phyloP scores from a whole-genome alignment of 2,797 vertebrate genomes.

The Jordanella pulchra region DNA sequence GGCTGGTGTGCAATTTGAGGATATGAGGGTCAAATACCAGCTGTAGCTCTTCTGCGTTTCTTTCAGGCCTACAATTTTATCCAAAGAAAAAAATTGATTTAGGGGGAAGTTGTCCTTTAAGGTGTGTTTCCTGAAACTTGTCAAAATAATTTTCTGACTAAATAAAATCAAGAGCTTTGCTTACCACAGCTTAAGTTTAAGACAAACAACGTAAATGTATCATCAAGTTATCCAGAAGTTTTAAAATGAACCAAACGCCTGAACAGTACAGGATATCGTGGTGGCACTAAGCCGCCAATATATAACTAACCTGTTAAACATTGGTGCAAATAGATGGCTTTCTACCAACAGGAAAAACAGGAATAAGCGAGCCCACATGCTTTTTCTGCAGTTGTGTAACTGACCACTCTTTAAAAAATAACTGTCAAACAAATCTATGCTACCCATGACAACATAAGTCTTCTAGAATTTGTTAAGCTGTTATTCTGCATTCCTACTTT shows the following conservation, averaged over 20 bases:
- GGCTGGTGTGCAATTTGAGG: not conserved
- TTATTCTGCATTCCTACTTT: not conserved
- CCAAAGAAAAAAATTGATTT: no score
- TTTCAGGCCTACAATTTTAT: not conserved
- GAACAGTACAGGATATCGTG: no score
- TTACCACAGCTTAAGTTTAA: not conserved
- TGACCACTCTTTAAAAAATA: not conserved
- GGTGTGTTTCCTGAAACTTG: not conserved
- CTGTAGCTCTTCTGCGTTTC: not conserved
- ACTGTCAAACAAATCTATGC: not conserved
- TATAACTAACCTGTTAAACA: not conserved
- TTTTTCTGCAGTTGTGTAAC: not conserved
- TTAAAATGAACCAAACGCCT: no score
- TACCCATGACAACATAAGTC: not conserved
- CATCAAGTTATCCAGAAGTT: not conserved
- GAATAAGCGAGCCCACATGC: not conserved
- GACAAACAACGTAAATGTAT: not conserved
- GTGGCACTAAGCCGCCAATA: no score
- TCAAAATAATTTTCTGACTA: not conserved
- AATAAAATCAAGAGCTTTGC: not conserved
- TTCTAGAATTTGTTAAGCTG: not conserved
- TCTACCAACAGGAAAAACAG: not conserved
- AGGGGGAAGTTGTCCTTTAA: no score
- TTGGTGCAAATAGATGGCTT: not conserved
- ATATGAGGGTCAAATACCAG: slow-evolving; percentile 1